phyloP scores from a whole-genome alignment of 2,113 vertebrate species.

The Oceanodroma tethys region DNA sequence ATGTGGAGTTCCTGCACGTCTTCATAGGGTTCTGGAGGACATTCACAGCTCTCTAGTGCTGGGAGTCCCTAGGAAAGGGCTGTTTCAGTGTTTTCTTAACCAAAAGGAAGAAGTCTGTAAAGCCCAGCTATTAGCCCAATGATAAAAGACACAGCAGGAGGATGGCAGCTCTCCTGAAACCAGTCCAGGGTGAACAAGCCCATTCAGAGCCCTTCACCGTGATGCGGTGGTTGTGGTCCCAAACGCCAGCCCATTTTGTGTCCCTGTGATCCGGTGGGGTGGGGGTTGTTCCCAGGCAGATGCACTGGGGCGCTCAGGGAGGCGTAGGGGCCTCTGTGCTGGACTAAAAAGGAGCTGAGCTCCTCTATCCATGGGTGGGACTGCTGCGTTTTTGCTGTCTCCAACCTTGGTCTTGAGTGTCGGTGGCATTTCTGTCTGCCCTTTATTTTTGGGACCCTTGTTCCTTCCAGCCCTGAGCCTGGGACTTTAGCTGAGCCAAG shows the following conservation, averaged over 20 bases:
- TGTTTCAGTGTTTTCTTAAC: background rate
- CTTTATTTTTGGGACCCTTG: background rate
- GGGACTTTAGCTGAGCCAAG: background rate
- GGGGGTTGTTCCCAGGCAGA: background rate
- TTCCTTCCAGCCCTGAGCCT: background rate
- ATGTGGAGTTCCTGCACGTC: background rate
- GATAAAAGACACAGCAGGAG: background rate
- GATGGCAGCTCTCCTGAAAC: background rate
- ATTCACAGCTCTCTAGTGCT: background rate
- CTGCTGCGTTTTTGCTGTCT: background rate
- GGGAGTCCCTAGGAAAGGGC: background rate
- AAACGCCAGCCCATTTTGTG: background rate
- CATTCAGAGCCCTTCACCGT: background rate
- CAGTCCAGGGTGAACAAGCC: background rate
- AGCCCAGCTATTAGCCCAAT: background rate
- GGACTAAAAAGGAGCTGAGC: background rate
- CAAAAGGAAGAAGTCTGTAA: background rate
- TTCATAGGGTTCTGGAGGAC: background rate
- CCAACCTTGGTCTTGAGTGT: background rate
- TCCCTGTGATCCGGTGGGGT: background rate
- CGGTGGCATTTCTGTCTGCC: background rate
- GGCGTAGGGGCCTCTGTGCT: background rate
- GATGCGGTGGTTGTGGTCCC: background rate
- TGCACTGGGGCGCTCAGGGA: accelerated
- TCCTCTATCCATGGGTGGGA: background rate